These are phyloP conservation scores for Aphelocoma coerulescens DNA, from an alignment of 2,113 vertebrate species.

Conservation along the genomic window DNA sequence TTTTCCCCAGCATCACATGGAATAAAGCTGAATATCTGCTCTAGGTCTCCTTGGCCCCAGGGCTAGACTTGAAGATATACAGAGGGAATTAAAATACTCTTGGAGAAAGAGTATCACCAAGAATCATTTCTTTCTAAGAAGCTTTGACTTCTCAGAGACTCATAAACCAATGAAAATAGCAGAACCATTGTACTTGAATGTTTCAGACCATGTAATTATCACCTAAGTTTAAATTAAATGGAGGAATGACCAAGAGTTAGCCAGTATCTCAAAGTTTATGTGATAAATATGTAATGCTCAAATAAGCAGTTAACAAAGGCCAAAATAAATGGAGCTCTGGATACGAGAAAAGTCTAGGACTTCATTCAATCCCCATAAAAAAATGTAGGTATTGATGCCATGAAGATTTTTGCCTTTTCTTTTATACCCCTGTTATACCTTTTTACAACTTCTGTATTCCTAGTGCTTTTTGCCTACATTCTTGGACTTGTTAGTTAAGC, in stretches of 20 bases:
- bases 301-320: not conserved
- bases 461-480: too few relatives aligned
- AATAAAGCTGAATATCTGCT: not conserved
- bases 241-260: not conserved
- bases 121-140: not conserved
- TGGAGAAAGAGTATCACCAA: not conserved
- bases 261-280: not conserved
- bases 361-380: not conserved
- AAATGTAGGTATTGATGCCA: not conserved
- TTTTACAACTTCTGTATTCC: too few relatives aligned
- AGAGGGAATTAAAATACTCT: not conserved
- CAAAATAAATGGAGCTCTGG: not conserved
- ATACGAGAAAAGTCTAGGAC: not conserved
- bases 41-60: not conserved
- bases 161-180: not conserved
- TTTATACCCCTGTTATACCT: too few relatives aligned
- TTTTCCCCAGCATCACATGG: not conserved
- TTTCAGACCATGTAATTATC: not conserved
- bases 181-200: not conserved
- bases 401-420: too few relatives aligned
- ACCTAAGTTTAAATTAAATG: not conserved
- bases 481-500: too few relatives aligned
- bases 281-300: not conserved
- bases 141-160: not conserved
- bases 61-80: not conserved